phyloP scores from a whole-genome alignment of 2,888 invertebrate genomes.

The Netelia inedita region DNA sequence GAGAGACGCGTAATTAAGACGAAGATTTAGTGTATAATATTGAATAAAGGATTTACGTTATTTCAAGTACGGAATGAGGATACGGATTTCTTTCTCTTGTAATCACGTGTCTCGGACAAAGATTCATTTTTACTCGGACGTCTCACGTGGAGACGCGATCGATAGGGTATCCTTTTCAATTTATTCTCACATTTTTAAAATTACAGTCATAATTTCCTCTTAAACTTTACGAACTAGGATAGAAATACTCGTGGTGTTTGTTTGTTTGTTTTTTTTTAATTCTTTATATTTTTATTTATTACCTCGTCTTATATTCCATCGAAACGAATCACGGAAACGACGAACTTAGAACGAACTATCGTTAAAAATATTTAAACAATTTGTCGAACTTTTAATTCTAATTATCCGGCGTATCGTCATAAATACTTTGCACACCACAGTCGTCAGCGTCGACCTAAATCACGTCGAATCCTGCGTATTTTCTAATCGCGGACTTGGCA shows the following conservation, averaged over 20 bases:
- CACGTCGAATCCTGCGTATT: constrained; percentile 25
- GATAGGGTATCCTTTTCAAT: constrained; percentile 62
- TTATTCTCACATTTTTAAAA: constrained; percentile 60
- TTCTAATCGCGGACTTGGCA: neutral
- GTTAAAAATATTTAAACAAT: constrained; percentile 62
- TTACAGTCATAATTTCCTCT: constrained; percentile 72
- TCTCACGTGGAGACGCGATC: constrained; percentile 45
- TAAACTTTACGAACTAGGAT: constrained; percentile 62
- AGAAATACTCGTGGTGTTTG: constrained; percentile 66
- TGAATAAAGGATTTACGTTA: neutral
- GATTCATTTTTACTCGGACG: constrained; percentile 35
- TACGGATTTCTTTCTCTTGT: constrained; percentile 30
- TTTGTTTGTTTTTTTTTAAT: constrained; percentile 25
- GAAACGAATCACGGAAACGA: constrained; percentile 46
- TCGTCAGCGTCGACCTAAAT: neutral
- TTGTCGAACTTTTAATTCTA: constrained; percentile 34
- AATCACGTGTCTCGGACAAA: neutral
- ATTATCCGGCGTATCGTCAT: neutral
- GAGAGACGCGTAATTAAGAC: too few relatives aligned
- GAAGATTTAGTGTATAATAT: neutral
- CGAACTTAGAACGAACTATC: constrained; percentile 42
- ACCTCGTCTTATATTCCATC: neutral
- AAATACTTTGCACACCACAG: neutral
- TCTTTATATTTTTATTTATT: constrained; percentile 1
- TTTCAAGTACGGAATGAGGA: constrained; percentile 1